Conservation (phyloP, 2,797 vertebrate species). For the Hydrophis major region DNA sequence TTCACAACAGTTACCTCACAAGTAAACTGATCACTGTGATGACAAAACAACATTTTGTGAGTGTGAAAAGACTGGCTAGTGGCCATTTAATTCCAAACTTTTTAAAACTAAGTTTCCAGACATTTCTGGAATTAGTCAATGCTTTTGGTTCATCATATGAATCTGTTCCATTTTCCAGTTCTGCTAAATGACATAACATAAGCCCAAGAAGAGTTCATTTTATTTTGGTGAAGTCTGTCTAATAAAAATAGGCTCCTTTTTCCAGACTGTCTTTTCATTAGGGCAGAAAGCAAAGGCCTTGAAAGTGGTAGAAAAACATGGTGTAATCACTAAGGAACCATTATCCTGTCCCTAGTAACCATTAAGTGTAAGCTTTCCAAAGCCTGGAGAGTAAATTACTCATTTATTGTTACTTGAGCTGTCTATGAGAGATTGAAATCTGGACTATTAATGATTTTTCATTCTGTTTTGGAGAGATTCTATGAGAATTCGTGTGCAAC, state of each 20-base stretch:
- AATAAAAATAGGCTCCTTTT: constrained; percentile 69
- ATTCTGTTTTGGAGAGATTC: constrained; percentile 63
- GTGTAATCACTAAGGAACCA: constrained; percentile 71
- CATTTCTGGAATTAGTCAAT: constrained; percentile 63
- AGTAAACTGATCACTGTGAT: background rate
- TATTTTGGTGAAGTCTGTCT: constrained; percentile 60
- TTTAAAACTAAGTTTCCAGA: constrained; percentile 60
- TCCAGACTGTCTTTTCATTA: constrained; percentile 73
- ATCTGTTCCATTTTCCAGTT: constrained; percentile 60
- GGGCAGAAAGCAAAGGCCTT: constrained; percentile 73
- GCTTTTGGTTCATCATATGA: constrained; percentile 51
- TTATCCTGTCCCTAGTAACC: constrained; percentile 72
- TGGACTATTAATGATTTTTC: constrained; percentile 71
- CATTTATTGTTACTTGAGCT: constrained; percentile 73
- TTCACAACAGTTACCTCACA: background rate
- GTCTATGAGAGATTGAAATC: constrained; percentile 72
- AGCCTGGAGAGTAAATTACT: constrained; percentile 71
- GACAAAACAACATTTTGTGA: background rate
- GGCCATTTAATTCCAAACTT: constrained; percentile 37
- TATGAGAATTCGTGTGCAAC: constrained; percentile 55
- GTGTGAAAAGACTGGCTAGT: background rate
- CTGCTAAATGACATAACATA: constrained; percentile 61
- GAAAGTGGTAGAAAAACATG: constrained; percentile 73
- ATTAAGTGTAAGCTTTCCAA: constrained; percentile 71
- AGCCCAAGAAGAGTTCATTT: constrained; percentile 62